These are phyloP conservation scores for Macropus fuliginosus DNA, from an alignment of 2,797 vertebrate species.

Conservation along the genomic window DNA sequence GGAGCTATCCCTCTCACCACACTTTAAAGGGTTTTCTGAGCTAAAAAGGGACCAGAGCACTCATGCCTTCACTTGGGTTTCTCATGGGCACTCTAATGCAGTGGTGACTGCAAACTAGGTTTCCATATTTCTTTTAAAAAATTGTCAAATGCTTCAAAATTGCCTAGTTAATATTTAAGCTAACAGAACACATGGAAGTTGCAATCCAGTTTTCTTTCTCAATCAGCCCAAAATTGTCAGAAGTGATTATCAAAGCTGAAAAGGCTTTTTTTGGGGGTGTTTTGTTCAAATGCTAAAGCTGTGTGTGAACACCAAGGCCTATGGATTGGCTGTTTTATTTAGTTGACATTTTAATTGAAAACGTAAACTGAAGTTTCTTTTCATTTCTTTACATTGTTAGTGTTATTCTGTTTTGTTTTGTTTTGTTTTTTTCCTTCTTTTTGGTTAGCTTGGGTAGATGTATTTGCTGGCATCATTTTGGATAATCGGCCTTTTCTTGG, in stretches of 20 bases:
- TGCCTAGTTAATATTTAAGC: constrained; percentile 53
- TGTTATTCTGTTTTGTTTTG: constrained; percentile 76
- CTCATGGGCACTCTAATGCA: not conserved
- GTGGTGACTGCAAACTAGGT: constrained; percentile 2
- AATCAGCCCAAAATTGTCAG: constrained; percentile 71
- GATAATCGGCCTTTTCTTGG: constrained; percentile 81
- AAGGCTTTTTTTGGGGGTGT: constrained; percentile 73
- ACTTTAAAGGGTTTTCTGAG: not conserved
- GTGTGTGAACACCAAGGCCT: constrained; percentile 72
- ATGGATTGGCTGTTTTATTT: constrained; percentile 79
- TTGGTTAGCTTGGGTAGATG: constrained; percentile 78
- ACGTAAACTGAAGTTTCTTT: constrained; percentile 82
- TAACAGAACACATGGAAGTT: constrained; percentile 62
- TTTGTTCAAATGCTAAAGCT: constrained; percentile 75
- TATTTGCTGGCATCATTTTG: constrained; percentile 82
- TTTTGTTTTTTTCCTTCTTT: constrained; percentile 80
- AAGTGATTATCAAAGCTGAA: constrained; percentile 72
- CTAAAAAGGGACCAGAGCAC: constrained; percentile 21
- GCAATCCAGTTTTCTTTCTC: constrained; percentile 75
- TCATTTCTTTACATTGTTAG: constrained; percentile 80
- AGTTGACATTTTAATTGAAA: constrained; percentile 82
- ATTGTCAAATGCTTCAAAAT: constrained; percentile 51
- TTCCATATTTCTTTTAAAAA: constrained; percentile 34
- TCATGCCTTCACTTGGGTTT: not conserved
- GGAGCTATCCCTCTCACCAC: constrained; percentile 32